Evolutionary conservation across 2,888 invertebrate genomes (phyloP).

Genomic region (Oxystoma pomonae): DNA sequence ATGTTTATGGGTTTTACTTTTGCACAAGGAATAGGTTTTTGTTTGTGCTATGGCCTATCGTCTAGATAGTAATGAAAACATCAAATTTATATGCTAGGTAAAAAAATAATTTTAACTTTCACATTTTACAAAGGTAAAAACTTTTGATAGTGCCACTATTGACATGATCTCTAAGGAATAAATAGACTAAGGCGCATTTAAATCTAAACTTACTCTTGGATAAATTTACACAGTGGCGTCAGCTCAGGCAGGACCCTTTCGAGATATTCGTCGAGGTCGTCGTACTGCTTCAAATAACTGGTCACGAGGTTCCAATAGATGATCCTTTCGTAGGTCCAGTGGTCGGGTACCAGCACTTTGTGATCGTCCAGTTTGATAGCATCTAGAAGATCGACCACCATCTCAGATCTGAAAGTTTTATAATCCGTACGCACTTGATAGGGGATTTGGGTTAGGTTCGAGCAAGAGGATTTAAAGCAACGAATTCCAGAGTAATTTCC

Average conservation of each 20-base stretch:
- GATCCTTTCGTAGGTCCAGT: conserved; percentile 47
- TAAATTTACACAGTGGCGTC: conserved; percentile 52
- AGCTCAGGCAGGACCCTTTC: conserved; percentile 54
- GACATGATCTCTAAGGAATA: too few relatives aligned
- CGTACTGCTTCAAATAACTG: conserved; percentile 45
- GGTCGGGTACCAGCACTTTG: conserved; percentile 46
- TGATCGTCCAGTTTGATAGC: conserved; percentile 44
- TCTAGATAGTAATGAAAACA: too few relatives aligned
- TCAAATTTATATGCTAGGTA: too few relatives aligned
- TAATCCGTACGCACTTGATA: too few relatives aligned
- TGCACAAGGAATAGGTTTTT: too few relatives aligned
- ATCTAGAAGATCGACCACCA: conserved; percentile 41
- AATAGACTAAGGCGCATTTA: too few relatives aligned
- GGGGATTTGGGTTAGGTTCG: too few relatives aligned
- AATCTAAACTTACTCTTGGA: conserved; percentile 46
- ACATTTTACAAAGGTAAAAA: too few relatives aligned
- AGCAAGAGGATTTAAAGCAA: not conserved
- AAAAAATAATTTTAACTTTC: too few relatives aligned
- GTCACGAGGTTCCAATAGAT: conserved; percentile 56
- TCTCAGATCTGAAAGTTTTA: conserved; percentile 37
- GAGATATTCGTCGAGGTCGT: conserved; percentile 47
- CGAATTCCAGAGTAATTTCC: not conserved
- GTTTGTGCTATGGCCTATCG: too few relatives aligned
- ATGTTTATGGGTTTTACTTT: too few relatives aligned
- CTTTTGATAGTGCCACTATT: too few relatives aligned